A percentile compares a stretch with the other conserved stretches of the same genome.
These are phyloP conservation scores for Philhelius pedissequus DNA, from an alignment of 2,888 invertebrate species.

Conservation along the genomic window DNA sequence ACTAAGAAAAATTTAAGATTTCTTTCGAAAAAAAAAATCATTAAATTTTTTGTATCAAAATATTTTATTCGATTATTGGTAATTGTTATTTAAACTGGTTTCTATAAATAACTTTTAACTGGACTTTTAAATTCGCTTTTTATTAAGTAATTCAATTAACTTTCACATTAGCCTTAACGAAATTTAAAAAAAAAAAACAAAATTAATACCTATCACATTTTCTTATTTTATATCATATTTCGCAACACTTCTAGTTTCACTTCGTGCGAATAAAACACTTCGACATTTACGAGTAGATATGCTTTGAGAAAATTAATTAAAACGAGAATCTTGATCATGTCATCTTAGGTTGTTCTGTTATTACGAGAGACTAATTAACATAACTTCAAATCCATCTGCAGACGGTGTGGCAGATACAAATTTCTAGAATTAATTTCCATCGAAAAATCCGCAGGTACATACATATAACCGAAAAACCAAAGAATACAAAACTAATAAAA, in stretches of 20 bases:
- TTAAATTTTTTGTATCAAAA: background rate
- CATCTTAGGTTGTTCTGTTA: slow-evolving; percentile 1
- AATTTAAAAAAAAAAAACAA: no score
- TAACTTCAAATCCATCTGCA: slow-evolving; percentile 18
- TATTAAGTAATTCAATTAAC: slow-evolving; percentile 25
- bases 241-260: slow-evolving; percentile 64
- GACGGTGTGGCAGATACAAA: background rate
- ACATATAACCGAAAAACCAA: background rate
- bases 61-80: background rate
- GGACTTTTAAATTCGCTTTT: background rate
- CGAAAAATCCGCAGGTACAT: slow-evolving; percentile 45
- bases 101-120: slow-evolving; percentile 21
- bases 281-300: no score
- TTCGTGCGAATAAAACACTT: slow-evolving; percentile 24
- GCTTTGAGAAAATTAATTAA: slow-evolving; percentile 33
- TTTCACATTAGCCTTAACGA: slow-evolving; percentile 53
- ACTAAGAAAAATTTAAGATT: background rate
- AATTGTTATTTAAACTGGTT: slow-evolving; percentile 15
- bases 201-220: background rate
- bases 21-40: background rate
- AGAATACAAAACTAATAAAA: background rate
- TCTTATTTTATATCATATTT: slow-evolving; percentile 3
- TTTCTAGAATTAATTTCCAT: slow-evolving; percentile 29
- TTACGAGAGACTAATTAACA: slow-evolving; percentile 1
- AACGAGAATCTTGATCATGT: slow-evolving; percentile 27